Conservation (phyloP, 2,888 invertebrate species). For the Prosapia bicincta region DNA sequence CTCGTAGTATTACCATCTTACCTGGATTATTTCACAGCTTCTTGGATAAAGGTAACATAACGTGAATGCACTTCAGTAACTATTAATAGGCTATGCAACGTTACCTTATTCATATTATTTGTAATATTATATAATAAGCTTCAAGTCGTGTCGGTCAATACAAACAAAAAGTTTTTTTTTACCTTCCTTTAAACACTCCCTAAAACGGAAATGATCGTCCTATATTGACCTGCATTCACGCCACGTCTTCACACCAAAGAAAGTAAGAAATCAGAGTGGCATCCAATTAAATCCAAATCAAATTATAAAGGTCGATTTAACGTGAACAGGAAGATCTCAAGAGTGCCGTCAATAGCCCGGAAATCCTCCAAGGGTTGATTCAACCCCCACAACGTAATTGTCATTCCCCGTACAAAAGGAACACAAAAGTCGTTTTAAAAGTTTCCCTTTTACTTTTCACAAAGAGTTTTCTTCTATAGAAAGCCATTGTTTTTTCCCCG, state of each 20-base stretch:
- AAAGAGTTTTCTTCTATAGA: background rate
- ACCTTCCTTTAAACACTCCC: too few relatives aligned
- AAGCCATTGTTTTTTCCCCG: background rate
- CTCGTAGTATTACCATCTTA: too few relatives aligned
- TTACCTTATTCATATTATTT: too few relatives aligned
- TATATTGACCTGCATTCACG: background rate
- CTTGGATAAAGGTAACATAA: too few relatives aligned
- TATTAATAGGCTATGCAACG: too few relatives aligned
- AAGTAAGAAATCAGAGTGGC: background rate
- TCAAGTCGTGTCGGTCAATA: too few relatives aligned
- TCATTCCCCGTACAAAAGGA: background rate
- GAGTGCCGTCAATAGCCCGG: background rate
- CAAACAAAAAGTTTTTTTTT: too few relatives aligned
- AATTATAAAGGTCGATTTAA: background rate
- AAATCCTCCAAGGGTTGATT: background rate
- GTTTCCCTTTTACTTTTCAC: background rate
- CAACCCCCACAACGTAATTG: background rate
- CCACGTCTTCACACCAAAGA: background rate
- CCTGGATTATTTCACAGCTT: too few relatives aligned
- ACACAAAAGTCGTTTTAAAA: conserved; percentile 24
- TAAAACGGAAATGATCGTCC: background rate
- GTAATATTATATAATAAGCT: too few relatives aligned
- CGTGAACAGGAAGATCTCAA: background rate
- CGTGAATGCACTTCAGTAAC: too few relatives aligned
- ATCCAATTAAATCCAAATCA: background rate